A percentile compares a stretch with the other conserved stretches of the same genome.
Conservation (phyloP, 2,113 vertebrate species). For the Pionites leucogaster region DNA sequence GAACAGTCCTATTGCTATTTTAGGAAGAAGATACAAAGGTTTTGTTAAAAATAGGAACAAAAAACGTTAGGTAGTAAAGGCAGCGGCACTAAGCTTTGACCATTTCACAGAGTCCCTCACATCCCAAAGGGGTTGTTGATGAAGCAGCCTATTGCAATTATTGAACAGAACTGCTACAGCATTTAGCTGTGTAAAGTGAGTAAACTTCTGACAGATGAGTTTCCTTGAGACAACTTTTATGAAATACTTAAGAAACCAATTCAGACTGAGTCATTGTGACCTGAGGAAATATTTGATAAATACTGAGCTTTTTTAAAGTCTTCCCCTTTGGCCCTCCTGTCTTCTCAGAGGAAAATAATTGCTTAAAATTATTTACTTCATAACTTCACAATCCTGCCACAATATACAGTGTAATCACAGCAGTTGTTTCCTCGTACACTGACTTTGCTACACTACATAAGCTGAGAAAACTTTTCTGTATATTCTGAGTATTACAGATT, state of each 20-base stretch:
- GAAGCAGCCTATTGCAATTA: background rate
- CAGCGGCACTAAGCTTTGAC: background rate
- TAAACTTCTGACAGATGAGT: background rate
- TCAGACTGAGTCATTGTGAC: background rate
- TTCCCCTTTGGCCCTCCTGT: background rate
- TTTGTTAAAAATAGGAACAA: constrained; percentile 20
- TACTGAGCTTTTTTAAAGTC: background rate
- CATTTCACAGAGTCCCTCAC: background rate
- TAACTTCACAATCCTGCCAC: background rate
- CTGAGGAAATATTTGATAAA: constrained; percentile 14
- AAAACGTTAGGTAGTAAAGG: constrained; percentile 14
- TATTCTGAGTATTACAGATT: background rate
- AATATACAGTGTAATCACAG: background rate
- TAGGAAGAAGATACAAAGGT: background rate
- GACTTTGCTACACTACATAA: background rate
- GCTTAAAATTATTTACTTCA: background rate
- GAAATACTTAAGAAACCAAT: background rate
- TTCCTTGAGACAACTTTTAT: background rate
- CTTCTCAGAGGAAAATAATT: background rate
- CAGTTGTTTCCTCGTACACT: background rate
- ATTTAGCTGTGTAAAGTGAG: background rate
- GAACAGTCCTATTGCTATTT: background rate
- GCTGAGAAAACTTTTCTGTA: background rate
- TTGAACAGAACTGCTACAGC: background rate
- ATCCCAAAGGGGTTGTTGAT: background rate